Evolutionary conservation across 2,888 invertebrate genomes (phyloP), one percentile per base, ranked within the genome.

Genomic region (Galeruca laticollis): DNA sequence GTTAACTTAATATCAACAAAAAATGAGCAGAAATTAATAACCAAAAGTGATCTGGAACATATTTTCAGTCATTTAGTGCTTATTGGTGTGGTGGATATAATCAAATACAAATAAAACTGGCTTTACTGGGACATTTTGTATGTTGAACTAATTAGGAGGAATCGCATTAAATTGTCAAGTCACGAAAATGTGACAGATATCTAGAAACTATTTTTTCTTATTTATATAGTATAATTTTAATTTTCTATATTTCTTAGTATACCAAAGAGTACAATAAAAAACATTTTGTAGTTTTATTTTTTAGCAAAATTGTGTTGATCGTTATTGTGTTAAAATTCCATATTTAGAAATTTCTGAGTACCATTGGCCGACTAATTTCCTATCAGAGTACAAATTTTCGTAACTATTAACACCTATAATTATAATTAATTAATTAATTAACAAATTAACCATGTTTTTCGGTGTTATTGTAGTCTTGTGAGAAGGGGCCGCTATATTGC

Each of bases 341-440:
- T 57, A 18, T 60, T 64, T 57, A 65, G 60, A 40, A 56, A 35
- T 68, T 68, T 79, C 79, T 78, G 77, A 75, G 74, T 73, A 69
- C 74, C 77, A 74, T 75, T 70, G 60, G 59, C 64, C 62, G 67
- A 63, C 71, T 79, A 57, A 79, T 81, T 81, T 84, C 84, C 83
- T 83, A 82, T 84, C 79, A 77, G 83, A 85, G 85, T 85, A 85
- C 85, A 85, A 85, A 85, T 84, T 83, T 62, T 83, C 80, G 78
- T 75, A 78, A 78, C 75, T 77, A 77, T 75, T 76, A 79, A 75
- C 76, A 71, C 74, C 75, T 74, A 75, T 80, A 78, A 77, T 76
- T 79, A 79, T 76, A 79, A 77, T 78, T 64, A 63, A 61, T 60
- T 62, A 63, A 63, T 64, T 65, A 76, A 79, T 77, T 76, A 74